Percentiles rank a stretch among this genome's conserved stretches.
phyloP scores from a whole-genome alignment of 2,113 vertebrate genomes.

The Fregetta grallaria region DNA sequence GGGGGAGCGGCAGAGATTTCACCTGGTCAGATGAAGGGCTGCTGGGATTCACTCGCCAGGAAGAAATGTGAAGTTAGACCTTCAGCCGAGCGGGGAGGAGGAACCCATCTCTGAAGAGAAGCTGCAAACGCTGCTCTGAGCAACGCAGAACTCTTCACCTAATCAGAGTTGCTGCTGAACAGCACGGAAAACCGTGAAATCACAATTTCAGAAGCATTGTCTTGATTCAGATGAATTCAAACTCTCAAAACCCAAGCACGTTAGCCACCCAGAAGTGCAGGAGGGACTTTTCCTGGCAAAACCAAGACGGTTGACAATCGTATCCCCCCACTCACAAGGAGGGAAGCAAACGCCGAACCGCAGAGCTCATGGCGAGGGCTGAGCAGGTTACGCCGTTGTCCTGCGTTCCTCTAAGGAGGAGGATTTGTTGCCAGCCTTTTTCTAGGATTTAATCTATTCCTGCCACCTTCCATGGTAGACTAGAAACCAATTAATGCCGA shows the following conservation, averaged over 20 bases:
- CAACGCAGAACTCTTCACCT: background rate
- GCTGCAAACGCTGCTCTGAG: background rate
- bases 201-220: background rate
- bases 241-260: background rate
- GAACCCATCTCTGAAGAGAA: background rate
- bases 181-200: background rate
- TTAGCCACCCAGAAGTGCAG: background rate
- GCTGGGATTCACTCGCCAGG: background rate
- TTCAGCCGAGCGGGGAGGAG: background rate
- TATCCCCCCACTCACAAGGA: no score
- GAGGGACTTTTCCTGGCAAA: background rate
- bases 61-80: background rate
- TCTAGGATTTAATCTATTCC: background rate
- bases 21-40: background rate
- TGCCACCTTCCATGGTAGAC: accelerated
- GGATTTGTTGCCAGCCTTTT: background rate
- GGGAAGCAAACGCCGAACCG: background rate
- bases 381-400: accelerated
- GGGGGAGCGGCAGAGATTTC: background rate
- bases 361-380: accelerated
- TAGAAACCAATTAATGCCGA: background rate
- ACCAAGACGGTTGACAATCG: accelerated
- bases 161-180: background rate
- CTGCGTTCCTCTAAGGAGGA: accelerated
- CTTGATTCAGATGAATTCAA: background rate